These are phyloP conservation scores for Anguilla rostrata DNA, from an alignment of 2,113 vertebrate genomes.

Conservation along the genomic window DNA sequence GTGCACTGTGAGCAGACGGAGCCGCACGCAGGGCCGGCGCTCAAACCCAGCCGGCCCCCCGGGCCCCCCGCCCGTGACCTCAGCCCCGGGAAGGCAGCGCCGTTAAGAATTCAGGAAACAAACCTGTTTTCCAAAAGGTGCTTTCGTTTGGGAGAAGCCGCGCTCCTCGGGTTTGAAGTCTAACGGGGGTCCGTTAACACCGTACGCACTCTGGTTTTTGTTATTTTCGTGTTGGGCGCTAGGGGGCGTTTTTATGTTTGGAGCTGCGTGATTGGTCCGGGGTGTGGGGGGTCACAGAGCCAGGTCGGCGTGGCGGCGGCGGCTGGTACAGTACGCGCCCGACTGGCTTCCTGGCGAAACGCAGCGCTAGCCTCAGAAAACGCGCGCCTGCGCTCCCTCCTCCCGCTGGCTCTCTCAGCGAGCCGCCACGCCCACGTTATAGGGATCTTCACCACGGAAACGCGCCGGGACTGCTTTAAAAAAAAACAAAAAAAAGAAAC, in stretches of 20 bases:
- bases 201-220: background rate
- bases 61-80: background rate
- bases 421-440: background rate
- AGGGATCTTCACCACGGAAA: background rate
- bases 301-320: too few relatives aligned
- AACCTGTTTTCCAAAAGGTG: conserved; percentile 37
- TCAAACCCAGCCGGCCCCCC: background rate
- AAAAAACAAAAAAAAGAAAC: background rate
- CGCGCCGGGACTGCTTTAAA: background rate
- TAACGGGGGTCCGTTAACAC: background rate
- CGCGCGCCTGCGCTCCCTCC: background rate
- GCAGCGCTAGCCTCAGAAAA: background rate
- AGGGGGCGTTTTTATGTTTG: background rate
- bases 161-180: background rate
- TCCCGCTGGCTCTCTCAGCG: background rate
- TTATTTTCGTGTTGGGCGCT: background rate
- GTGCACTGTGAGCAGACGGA: background rate
- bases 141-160: conserved; percentile 16
- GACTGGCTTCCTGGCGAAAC: background rate
- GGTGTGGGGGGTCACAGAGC: background rate
- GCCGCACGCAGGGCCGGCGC: background rate
- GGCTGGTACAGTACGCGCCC: background rate
- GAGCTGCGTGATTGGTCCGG: background rate
- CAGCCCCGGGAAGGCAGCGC: conserved; percentile 27
- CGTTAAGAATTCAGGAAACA: conserved; percentile 39